Conservation (phyloP, 2,888 invertebrate species). For the Drosophila falleni region DNA sequence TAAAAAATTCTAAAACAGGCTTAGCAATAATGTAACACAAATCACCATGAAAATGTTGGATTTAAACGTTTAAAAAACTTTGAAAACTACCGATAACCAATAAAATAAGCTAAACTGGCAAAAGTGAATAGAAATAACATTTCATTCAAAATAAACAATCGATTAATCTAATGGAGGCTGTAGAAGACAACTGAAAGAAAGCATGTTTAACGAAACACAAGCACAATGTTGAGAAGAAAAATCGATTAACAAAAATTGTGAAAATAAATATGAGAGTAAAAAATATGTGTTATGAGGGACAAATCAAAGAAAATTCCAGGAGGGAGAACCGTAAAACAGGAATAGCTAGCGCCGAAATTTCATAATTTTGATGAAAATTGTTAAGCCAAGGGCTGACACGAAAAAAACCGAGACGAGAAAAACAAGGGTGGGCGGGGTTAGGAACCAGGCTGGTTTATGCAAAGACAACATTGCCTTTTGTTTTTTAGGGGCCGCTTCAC, state of each 20-base stretch:
- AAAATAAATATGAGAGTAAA: constrained; percentile 45
- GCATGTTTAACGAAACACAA: background rate
- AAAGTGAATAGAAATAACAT: background rate
- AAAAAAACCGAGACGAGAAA: constrained; percentile 6
- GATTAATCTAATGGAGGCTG: constrained; percentile 6
- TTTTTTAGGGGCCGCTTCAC: constrained; percentile 55
- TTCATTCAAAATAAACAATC: constrained; percentile 9
- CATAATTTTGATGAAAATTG: constrained; percentile 49
- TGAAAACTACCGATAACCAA: too few relatives aligned
- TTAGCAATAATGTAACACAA: too few relatives aligned
- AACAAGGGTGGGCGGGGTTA: background rate
- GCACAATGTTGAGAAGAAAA: constrained; percentile 23
- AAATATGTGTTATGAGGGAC: constrained; percentile 9
- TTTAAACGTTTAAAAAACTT: too few relatives aligned
- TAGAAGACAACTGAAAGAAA: background rate
- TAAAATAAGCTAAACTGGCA: too few relatives aligned
- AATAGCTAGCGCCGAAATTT: constrained; percentile 23
- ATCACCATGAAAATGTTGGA: too few relatives aligned
- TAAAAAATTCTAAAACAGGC: too few relatives aligned
- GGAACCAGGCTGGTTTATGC: background rate
- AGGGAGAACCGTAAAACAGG: background rate
- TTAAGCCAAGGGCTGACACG: constrained; percentile 7
- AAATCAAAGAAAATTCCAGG: background rate
- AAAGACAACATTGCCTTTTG: constrained; percentile 49
- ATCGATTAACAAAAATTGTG: constrained; percentile 66